These are phyloP conservation scores for Menura novaehollandiae DNA, from an alignment of 2,113 vertebrate genomes.

Conservation along the genomic window DNA sequence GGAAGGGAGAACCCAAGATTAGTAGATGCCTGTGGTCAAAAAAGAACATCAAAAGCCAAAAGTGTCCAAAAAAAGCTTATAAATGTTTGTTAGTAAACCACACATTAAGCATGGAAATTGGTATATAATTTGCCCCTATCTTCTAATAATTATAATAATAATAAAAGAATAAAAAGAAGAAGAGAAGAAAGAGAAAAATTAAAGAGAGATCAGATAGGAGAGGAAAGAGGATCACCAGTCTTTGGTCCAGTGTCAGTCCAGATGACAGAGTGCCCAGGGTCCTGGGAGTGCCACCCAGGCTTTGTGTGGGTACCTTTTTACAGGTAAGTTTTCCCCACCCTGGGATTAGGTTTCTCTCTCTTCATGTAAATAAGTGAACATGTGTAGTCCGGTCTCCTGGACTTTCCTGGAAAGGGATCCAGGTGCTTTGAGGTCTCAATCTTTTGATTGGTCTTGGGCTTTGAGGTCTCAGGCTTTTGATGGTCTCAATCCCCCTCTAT, in stretches of 20 bases:
- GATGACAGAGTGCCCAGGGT: too few relatives aligned
- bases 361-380: too few relatives aligned
- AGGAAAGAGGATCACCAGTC: background rate
- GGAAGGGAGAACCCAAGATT: background rate
- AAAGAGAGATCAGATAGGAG: background rate
- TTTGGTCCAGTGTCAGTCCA: too few relatives aligned
- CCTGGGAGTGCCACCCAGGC: too few relatives aligned
- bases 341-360: background rate
- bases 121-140: background rate
- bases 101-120: accelerated
- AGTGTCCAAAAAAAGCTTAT: background rate
- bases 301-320: background rate
- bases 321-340: background rate
- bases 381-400: background rate
- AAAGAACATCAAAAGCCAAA: accelerated
- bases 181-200: background rate
- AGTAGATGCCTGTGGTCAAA: accelerated
- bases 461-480: background rate
- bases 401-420: background rate
- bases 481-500: background rate
- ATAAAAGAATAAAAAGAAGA: background rate
- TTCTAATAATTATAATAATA: background rate
- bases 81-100: background rate
- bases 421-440: background rate
- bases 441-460: background rate